Evolutionary conservation across 2,888 invertebrate species (phyloP), one percentile per base, ranked within the genome.

Genomic region (Spodoptera picta): DNA sequence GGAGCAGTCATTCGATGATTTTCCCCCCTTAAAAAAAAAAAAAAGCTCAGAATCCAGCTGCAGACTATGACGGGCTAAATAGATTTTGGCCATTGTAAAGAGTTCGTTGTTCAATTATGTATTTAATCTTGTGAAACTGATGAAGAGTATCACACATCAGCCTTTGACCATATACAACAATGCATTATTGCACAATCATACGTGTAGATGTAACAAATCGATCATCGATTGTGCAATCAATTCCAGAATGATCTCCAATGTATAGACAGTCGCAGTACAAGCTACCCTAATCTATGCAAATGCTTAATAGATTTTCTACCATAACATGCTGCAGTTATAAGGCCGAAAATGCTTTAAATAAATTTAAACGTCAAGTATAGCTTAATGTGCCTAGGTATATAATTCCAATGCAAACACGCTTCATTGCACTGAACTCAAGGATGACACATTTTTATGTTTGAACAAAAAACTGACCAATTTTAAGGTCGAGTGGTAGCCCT

Each of bases 401-500:
- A 75, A 75, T 72, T 75, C 74, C 78, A 81, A 81, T 82, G 81
- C 77, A 85, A 36, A 43, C 79, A 84, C 85, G 88, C 79, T 85
- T 59, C 64, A 80, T 59, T 84, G 86, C 82, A 80, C 79, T 77
- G n/a, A 53, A 49, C 54, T 74, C 93, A 93, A 93, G 93, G 93
- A 93, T 93, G 92, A 36, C 86, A 89, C 85, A 69, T 81, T 89
- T 92, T 91, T 91, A 88, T 88, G 68, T 76, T 63, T 62, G 62
- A 69, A 81, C 75, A 87, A 81, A 36, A 82, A 86, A 87, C 81
- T 74, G 77, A 70, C 60, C 59, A 60, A 75, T 57, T 55, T 64
- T 69, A 83, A 92, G 92, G 92, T 87, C 90, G 82, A 11, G 46
- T 47, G 55, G 67, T 72, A 86, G 75, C 81, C 82, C 82, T 83